These are phyloP conservation scores for Cheirogaleus major DNA, from an alignment of 2,797 vertebrate species.

Conservation along the genomic window DNA sequence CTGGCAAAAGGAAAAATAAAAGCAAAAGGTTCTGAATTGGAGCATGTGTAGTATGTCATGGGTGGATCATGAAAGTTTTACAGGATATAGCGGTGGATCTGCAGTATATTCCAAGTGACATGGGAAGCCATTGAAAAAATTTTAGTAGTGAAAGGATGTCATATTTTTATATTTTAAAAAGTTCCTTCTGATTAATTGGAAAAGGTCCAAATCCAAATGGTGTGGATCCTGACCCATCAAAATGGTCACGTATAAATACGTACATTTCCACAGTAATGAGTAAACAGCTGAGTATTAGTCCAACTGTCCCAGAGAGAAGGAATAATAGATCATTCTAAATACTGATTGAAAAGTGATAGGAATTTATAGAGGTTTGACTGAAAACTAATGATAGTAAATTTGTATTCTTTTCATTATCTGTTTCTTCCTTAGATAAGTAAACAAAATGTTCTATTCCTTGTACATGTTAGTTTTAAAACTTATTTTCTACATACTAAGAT, in stretches of 20 bases:
- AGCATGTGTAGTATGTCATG: not conserved
- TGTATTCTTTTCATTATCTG: not conserved
- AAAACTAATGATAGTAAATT: not conserved
- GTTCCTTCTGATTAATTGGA: not conserved
- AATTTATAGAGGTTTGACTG: not conserved
- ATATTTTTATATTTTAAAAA: not conserved
- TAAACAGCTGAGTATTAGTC: not conserved
- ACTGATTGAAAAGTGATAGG: not conserved
- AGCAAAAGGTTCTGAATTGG: not conserved
- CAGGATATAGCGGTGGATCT: not conserved
- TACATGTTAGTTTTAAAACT: not conserved
- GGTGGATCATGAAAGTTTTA: not conserved
- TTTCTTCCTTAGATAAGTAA: not conserved
- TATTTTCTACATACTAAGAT: not conserved
- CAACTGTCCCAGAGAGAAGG: not conserved
- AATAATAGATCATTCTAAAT: not conserved
- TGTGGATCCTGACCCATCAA: not conserved
- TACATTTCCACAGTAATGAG: not conserved
- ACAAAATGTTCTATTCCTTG: not conserved
- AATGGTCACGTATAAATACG: not conserved
- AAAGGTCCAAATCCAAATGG: not conserved
- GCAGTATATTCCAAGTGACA: not conserved
- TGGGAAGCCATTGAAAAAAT: not conserved
- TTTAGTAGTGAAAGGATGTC: not conserved
- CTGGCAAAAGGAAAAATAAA: not conserved